phyloP scores from a whole-genome alignment of 2,797 vertebrate genomes.

The Rhadinocentrus ornatus region DNA sequence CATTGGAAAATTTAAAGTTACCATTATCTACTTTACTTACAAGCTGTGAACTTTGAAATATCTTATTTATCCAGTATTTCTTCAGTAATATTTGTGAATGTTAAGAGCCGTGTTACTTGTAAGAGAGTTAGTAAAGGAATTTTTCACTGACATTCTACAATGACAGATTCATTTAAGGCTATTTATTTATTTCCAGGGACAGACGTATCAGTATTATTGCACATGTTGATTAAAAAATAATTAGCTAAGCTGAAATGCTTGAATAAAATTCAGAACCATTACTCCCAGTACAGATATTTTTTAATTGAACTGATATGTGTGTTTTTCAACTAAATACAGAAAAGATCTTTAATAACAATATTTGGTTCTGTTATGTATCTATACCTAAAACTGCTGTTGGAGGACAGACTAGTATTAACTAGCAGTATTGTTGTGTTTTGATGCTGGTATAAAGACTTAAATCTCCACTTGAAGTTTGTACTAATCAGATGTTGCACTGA shows the following conservation, averaged over 20 bases:
- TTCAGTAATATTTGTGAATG: not conserved
- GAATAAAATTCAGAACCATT: not conserved
- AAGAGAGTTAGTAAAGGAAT: not conserved
- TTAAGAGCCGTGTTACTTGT: not conserved
- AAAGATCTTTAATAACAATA: not conserved
- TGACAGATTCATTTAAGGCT: not conserved
- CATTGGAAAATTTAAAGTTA: not conserved
- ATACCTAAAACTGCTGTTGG: not conserved
- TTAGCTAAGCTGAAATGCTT: not conserved
- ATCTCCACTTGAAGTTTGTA: not conserved
- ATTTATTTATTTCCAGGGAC: no score
- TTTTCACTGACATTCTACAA: rapidly evolving
- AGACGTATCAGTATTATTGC: no score
- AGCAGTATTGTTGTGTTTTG: not conserved
- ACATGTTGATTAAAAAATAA: no score
- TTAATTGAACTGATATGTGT: not conserved
- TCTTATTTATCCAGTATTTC: not conserved
- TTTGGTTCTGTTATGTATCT: not conserved
- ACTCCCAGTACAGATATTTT: not conserved
- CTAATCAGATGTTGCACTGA: not conserved
- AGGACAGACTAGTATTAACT: not conserved
- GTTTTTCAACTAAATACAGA: not conserved
- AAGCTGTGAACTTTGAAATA: not conserved
- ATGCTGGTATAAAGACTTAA: not conserved
- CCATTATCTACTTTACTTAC: not conserved